phyloP scores from a whole-genome alignment of 2,888 invertebrate genomes.

The Pimpla rufipes region DNA sequence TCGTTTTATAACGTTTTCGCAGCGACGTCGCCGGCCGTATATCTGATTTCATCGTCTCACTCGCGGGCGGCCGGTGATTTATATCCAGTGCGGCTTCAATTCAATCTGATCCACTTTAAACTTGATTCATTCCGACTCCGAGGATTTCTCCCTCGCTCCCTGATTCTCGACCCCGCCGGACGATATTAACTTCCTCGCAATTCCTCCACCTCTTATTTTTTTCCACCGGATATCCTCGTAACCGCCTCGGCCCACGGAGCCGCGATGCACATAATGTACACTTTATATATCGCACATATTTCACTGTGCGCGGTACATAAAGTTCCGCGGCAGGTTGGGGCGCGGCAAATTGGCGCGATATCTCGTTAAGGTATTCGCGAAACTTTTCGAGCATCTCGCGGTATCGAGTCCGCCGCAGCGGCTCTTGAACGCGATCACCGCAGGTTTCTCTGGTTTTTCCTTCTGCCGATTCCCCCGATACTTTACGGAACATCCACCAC shows the following conservation, averaged over 20 bases:
- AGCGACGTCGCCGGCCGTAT: slow-evolving; percentile 7
- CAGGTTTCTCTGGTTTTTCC: slow-evolving; percentile 13
- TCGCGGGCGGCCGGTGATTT: slow-evolving; percentile 21
- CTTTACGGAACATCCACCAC: slow-evolving; percentile 32
- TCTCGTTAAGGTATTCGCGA: slow-evolving; percentile 51
- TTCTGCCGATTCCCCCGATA: slow-evolving; percentile 45
- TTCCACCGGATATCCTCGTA: not conserved
- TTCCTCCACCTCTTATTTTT: slow-evolving; percentile 5
- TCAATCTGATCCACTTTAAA: slow-evolving; percentile 53
- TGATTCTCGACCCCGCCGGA: slow-evolving; percentile 41
- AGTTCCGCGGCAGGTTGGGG: not conserved
- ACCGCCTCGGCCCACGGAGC: not conserved
- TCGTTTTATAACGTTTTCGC: slow-evolving; percentile 19
- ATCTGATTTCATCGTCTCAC: slow-evolving; percentile 5
- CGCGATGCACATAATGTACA: not conserved
- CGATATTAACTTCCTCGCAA: slow-evolving; percentile 51
- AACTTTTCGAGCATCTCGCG: slow-evolving; percentile 34
- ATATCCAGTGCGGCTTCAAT: slow-evolving; percentile 42
- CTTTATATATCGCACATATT: slow-evolving; percentile 34
- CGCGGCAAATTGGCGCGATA: slow-evolving; percentile 48
- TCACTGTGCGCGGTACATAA: slow-evolving; percentile 10
- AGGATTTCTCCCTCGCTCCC: slow-evolving; percentile 20
- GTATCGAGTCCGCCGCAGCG: not conserved
- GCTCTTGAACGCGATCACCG: not conserved
- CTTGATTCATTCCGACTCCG: slow-evolving; percentile 48